Percentiles rank a stretch among this genome's conserved stretches.
phyloP scores from a whole-genome alignment of 2,113 vertebrate species.

The Psephotus haematonotus region DNA sequence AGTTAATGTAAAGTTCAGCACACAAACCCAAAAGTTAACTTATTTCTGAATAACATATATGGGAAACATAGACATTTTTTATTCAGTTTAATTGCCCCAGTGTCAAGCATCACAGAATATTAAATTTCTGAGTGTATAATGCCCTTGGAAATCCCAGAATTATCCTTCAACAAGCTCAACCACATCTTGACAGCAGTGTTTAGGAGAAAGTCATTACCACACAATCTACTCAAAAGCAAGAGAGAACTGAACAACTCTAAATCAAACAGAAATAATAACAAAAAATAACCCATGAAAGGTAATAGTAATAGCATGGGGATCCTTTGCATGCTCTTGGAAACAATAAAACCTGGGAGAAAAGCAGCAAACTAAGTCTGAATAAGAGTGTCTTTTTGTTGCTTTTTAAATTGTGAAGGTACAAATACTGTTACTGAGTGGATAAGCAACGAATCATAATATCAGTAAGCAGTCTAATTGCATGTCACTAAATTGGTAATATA shows the following conservation, averaged over 20 bases:
- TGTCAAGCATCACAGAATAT: background rate
- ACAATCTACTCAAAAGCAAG: background rate
- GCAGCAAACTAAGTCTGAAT: background rate
- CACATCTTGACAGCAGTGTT: background rate
- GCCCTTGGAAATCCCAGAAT: background rate
- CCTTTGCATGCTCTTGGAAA: background rate
- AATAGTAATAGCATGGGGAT: background rate
- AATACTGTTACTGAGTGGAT: background rate
- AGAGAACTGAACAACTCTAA: background rate
- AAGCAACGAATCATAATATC: background rate
- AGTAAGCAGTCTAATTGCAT: background rate
- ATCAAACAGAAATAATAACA: constrained; percentile 12
- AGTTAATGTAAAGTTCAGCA: background rate
- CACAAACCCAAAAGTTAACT: background rate
- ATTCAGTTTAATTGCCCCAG: background rate
- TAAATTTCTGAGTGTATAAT: background rate
- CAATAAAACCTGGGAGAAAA: background rate
- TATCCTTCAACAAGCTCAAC: background rate
- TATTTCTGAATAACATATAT: background rate
- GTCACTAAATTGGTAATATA: background rate
- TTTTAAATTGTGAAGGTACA: background rate
- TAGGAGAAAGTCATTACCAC: background rate
- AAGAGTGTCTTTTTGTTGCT: background rate
- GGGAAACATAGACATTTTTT: background rate
- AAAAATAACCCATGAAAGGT: background rate